phyloP scores from a whole-genome alignment of 2,113 vertebrate genomes.

The Pteronura brasiliensis region DNA sequence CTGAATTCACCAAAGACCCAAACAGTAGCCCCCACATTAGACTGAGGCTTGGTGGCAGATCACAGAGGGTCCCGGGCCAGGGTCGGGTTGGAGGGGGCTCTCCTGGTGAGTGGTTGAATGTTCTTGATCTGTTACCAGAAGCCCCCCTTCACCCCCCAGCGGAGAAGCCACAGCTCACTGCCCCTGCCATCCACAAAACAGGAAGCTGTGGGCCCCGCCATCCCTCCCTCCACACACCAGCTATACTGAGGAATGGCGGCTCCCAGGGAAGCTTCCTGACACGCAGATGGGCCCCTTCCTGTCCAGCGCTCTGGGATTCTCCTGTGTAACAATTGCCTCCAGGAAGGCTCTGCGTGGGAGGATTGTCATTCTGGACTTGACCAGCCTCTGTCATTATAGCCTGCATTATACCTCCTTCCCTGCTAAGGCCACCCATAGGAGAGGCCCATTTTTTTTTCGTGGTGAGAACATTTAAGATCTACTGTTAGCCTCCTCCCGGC shows the following conservation, averaged over 20 bases:
- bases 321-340: background rate
- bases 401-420: background rate
- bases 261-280: background rate
- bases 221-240: background rate
- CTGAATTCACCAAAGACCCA: background rate
- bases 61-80: background rate
- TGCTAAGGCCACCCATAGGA: background rate
- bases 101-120: background rate
- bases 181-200: background rate
- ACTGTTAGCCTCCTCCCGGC: background rate
- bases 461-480: background rate
- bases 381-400: background rate
- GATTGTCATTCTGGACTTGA: too few relatives aligned
- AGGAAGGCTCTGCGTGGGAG: background rate
- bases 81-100: background rate
- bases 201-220: background rate
- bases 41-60: background rate
- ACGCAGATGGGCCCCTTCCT: background rate
- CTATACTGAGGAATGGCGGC: background rate
- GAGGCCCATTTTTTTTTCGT: background rate
- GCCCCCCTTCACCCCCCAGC: fast-evolving
- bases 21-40: background rate
- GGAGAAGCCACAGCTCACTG: background rate
- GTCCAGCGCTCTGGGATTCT: background rate
- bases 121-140: background rate